Evolutionary conservation across 64 coral and sea anemone genomes (phyloP).

Genomic region (Acropora tenuis): DNA sequence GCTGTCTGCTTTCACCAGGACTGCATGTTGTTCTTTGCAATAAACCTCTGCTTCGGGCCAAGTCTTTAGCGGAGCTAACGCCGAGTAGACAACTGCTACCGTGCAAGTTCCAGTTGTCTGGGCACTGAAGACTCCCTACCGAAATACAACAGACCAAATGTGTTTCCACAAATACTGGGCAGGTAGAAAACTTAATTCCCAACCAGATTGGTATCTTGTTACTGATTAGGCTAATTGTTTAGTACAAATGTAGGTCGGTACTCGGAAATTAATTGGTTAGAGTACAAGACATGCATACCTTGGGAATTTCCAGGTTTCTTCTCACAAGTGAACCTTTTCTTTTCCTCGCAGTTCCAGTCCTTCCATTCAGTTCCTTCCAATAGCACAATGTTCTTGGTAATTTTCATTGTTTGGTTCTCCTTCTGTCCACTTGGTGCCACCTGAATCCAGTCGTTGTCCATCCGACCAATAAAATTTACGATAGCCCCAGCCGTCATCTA

Average conservation of each 20-base stretch:
- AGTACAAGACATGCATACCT: background rate
- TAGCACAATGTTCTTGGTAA: background rate
- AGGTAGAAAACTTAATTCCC: no score
- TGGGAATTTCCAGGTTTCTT: background rate
- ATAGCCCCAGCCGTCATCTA: background rate
- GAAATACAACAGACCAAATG: background rate
- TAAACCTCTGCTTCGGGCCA: background rate
- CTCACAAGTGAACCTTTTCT: background rate
- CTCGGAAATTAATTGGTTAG: background rate
- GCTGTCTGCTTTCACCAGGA: constrained; percentile 1
- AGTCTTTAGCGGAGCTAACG: background rate
- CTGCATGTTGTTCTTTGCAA: background rate
- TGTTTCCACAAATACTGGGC: no score
- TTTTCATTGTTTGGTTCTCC: background rate
- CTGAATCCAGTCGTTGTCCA: background rate
- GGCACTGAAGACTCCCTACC: background rate
- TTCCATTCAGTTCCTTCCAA: background rate
- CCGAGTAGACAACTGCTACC: background rate
- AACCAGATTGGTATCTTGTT: no score
- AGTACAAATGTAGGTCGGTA: no score
- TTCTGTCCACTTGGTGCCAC: background rate
- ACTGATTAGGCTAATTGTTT: no score
- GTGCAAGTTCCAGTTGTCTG: background rate
- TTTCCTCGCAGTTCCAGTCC: background rate
- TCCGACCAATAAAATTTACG: background rate